phyloP scores from a whole-genome alignment of 2,888 invertebrate species.

The Yponomeuta cagnagella region DNA sequence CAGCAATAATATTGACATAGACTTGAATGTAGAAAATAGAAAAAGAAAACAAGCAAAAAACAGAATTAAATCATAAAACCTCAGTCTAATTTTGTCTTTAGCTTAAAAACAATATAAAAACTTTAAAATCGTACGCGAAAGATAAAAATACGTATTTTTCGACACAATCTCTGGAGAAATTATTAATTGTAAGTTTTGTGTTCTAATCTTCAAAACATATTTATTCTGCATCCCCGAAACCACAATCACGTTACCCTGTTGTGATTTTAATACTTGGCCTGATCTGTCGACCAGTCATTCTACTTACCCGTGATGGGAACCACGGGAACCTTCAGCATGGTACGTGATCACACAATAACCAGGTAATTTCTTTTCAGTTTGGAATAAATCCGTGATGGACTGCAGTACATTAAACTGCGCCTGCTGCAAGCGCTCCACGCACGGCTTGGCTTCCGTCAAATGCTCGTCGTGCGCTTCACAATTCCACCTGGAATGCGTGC shows the following conservation, averaged over 20 bases:
- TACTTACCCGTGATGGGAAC: too few species aligned
- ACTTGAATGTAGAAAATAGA: background rate
- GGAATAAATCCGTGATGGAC: background rate
- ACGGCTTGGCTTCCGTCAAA: constrained; percentile 55
- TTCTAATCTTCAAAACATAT: background rate
- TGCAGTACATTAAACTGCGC: constrained; percentile 32
- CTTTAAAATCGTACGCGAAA: background rate
- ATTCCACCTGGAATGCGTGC: constrained; percentile 57
- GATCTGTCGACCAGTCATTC: too few species aligned
- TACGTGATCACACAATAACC: too few species aligned
- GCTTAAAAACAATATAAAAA: background rate
- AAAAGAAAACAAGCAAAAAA: background rate
- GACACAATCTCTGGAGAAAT: background rate
- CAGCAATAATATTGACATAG: background rate
- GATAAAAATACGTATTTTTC: background rate
- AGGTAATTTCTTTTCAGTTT: too few species aligned
- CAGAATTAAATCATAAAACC: constrained; percentile 23
- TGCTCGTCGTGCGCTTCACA: constrained; percentile 55
- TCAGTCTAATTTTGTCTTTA: background rate
- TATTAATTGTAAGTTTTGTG: background rate
- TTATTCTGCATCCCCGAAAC: too few species aligned
- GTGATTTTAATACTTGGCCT: too few species aligned
- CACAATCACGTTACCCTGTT: too few species aligned
- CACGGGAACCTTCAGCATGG: too few species aligned
- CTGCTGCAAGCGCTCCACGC: constrained; percentile 50